These are phyloP conservation scores for Loris lydekkerianus DNA, from an alignment of 2,797 vertebrate species.

Conservation along the genomic window DNA sequence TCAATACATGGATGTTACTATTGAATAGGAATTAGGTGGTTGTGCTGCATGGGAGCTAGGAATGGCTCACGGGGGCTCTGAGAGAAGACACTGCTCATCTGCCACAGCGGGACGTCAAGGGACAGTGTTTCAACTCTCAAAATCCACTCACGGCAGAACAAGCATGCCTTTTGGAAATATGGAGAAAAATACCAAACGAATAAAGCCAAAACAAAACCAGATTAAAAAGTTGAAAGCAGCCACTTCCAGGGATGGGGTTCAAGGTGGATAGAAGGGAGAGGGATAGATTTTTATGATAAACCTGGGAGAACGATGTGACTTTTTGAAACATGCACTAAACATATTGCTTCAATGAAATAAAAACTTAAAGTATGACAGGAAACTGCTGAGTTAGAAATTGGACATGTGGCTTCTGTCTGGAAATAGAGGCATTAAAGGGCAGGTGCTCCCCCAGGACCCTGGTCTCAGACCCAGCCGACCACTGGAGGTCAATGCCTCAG, in stretches of 20 bases:
- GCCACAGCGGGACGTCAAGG: accelerated
- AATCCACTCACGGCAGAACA: accelerated
- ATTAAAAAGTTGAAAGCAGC: accelerated
- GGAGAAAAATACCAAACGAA: neutral
- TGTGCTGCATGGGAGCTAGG: accelerated
- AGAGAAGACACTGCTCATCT: accelerated
- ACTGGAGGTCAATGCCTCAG: accelerated
- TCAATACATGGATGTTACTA: accelerated
- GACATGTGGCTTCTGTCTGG: neutral
- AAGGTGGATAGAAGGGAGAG: accelerated
- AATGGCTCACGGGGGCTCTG: accelerated
- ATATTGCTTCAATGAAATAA: neutral
- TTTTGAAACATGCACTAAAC: neutral
- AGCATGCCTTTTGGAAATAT: accelerated
- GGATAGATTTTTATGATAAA: too few relatives aligned
- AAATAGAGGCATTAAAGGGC: accelerated
- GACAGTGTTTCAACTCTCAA: neutral
- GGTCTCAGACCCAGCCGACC: accelerated
- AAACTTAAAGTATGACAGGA: accelerated
- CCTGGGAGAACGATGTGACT: accelerated
- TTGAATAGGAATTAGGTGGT: neutral
- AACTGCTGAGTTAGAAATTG: accelerated
- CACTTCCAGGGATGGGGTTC: neutral
- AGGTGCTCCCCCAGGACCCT: neutral
- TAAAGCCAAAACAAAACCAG: neutral